Conservation (phyloP, 2,888 invertebrate genomes). For the Drosophila rellima region DNA sequence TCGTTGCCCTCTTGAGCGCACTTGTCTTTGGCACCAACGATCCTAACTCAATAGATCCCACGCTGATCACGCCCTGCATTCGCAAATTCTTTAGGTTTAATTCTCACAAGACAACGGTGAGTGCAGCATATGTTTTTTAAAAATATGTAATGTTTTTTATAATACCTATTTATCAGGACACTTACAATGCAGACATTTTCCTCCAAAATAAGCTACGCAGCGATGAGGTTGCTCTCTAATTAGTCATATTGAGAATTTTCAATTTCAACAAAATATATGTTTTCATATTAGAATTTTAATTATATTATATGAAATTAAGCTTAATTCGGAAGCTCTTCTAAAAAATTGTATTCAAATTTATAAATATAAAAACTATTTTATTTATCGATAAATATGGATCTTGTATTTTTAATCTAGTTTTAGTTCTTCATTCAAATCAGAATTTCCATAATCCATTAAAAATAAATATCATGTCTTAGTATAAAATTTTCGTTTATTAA, state of each 20-base stretch:
- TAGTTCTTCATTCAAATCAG: too few relatives aligned
- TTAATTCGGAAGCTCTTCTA: too few relatives aligned
- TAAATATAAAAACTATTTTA: too few relatives aligned
- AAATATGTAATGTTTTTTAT: not conserved
- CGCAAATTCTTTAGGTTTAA: conserved; percentile 65
- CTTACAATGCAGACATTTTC: conserved; percentile 72
- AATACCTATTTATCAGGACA: conserved; percentile 52
- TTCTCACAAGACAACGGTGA: conserved; percentile 37
- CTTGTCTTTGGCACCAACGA: conserved; percentile 86
- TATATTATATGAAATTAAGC: too few relatives aligned
- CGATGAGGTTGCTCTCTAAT: conserved; percentile 79
- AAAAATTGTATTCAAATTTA: too few relatives aligned
- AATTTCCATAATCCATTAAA: not conserved
- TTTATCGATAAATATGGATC: too few relatives aligned
- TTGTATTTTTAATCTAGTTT: too few relatives aligned
- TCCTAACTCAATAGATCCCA: conserved; percentile 87
- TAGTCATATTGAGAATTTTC: not conserved
- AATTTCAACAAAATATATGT: not conserved
- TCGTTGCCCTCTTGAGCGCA: conserved; percentile 84
- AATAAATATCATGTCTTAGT: conserved; percentile 16
- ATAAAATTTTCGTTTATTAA: conserved; percentile 48
- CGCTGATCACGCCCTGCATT: conserved; percentile 88
- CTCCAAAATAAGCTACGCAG: conserved; percentile 61
- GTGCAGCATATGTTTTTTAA: not conserved
- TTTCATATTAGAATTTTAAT: too few relatives aligned